A percentile compares a stretch with the other conserved stretches of the same genome.
phyloP scores from a whole-genome alignment of 2,113 vertebrate species.

The Galeopterus variegatus region DNA sequence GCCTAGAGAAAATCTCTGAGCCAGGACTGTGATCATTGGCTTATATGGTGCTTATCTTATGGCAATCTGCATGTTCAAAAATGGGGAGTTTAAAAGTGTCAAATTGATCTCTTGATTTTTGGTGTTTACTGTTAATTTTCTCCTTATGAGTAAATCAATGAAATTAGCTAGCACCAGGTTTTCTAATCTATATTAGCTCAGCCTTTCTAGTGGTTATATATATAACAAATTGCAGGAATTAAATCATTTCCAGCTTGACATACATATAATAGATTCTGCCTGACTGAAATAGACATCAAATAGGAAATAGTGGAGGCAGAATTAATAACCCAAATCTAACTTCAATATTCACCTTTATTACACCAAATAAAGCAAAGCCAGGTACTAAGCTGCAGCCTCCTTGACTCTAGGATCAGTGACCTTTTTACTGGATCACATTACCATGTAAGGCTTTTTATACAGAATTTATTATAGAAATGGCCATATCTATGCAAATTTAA shows the following conservation, averaged over 20 bases:
- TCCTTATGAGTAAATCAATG: background rate
- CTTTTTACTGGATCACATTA: background rate
- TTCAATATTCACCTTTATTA: background rate
- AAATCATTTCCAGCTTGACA: background rate
- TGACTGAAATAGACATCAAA: background rate
- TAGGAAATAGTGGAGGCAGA: background rate
- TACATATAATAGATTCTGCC: background rate
- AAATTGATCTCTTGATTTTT: background rate
- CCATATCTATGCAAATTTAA: background rate
- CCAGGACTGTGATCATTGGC: accelerated
- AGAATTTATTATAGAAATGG: background rate
- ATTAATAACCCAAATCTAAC: background rate
- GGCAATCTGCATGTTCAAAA: background rate
- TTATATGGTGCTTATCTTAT: background rate
- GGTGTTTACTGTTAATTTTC: background rate
- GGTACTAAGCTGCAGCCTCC: background rate
- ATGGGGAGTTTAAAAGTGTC: background rate
- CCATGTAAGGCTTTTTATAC: background rate
- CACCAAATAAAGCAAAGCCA: background rate
- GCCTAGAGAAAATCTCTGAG: background rate
- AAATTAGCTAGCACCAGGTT: background rate
- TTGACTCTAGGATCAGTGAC: background rate
- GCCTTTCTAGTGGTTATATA: background rate
- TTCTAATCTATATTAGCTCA: background rate
- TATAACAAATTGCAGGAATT: background rate